Base-by-base conservation (phyloP, 2,888 invertebrate species). In the Lymantria dispar region DNA sequence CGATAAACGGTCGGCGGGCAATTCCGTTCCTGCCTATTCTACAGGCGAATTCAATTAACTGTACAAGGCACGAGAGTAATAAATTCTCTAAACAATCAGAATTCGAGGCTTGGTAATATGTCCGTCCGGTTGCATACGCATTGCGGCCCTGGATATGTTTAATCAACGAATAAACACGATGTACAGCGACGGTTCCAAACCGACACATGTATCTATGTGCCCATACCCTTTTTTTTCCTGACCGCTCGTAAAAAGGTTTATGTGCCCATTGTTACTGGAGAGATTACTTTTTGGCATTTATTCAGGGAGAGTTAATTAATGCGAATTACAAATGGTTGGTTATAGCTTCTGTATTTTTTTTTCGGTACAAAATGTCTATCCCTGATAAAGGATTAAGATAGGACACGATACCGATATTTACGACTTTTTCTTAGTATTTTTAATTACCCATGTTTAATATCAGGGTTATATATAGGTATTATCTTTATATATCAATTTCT, bases 71-170 rank as follows among this genome's bases (percentile, higher is more conserved):
- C 86, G 80, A 76, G 89, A 83, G 90, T 87, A 88, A 91, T 91
- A 91, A 91, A 91, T 91, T 89, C 87, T 90, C 90, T 89, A 90
- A 90, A 90, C 90, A 90, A 90, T 90, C 90, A 90, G 88, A 89
- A 90, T 89, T 89, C 88, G 90, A 89, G 87, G 78, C 85, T 80
- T 83, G 87, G 87, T 89, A 88, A 89, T 89, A 89, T 87, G 89
- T 89, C 83, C 85, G 87, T 85, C 80, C 83, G 83, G 78, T 80
- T 89, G 87, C 90, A 88, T 88, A 85, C 90, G 90, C 89, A 89
- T 77, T 88, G 89, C 88, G 88, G 88, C 81, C 80, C 77, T 78
- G 79, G 78, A 80, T 76, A 76, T 80, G 87, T 87, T 90, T 90
- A 90, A 90, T 90, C 90, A 90, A 89, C 85, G 87, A 74, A 82